phyloP scores from a whole-genome alignment of 2,113 vertebrate genomes.

The Eira barbara region DNA sequence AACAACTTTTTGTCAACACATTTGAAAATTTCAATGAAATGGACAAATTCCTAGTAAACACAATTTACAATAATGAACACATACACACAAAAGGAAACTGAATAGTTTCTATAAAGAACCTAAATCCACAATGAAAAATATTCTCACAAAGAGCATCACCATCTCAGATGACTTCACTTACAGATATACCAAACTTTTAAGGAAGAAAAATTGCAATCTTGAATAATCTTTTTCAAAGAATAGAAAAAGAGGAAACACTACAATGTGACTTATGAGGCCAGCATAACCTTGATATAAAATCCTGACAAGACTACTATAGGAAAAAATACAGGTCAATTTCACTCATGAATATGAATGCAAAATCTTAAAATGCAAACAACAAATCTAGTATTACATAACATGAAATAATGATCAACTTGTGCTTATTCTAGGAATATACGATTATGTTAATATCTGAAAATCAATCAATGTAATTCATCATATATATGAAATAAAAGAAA shows the following conservation, averaged over 20 bases:
- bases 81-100: neutral
- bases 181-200: conserved; percentile 30
- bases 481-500: neutral
- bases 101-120: neutral
- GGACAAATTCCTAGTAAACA: neutral
- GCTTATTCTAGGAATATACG: neutral
- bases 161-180: neutral
- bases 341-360: neutral
- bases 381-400: neutral
- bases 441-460: neutral
- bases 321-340: neutral
- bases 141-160: neutral
- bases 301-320: neutral
- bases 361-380: neutral
- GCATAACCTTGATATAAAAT: conserved; percentile 22
- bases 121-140: neutral
- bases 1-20: neutral
- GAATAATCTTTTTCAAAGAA: conserved; percentile 2
- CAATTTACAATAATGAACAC: neutral
- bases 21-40: neutral
- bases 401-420: neutral
- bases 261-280: neutral
- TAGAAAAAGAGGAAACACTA: neutral
- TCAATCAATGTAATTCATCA: neutral
- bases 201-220: neutral